Base-by-base conservation (phyloP, 2,888 invertebrate genomes). In the Lycocerus yunnanus region DNA sequence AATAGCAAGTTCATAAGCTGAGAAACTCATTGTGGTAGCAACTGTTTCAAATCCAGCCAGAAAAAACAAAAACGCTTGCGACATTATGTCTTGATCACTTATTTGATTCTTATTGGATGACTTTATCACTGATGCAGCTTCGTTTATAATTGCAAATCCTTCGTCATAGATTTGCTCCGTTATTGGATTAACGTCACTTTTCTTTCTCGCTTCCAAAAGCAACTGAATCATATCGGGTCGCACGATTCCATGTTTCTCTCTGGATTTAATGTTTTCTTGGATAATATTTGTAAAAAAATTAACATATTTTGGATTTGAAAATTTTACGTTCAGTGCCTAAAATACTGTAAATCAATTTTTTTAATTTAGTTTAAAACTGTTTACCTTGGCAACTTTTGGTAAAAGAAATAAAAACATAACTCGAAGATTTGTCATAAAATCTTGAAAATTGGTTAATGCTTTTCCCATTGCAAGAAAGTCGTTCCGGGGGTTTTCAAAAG, bases 1-100 rank as follows among this genome's bases (percentile, higher is more conserved):
- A 3, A 89, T 68, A 20, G 91, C 90, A 18, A 93, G 81, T 82
- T 92, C 92, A 66, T 91, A 88, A 0, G 90, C 84, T 0, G 89
- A 82, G 74, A 92, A 91, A 0, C 87, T 87, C 81, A 89, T 85
- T 4, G 87, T 80, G 70, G 86, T 86, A 0, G 89, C 87, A 0
- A 88, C 87, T 0, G 88, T 86, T 59, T 90, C 89, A 77, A 88
- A 89, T 4, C 90, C 90, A 27, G 88, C 90, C 1, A 89, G 83
- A 82, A 89, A 89, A 84, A 90, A 90, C 2, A 89, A 77, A 3
- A 90, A 77, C 10, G 88, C 88, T 84, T 92, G 91, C 0, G 91
- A 90, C 0, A 90, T 88, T 13, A 92, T 87, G 70, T 91, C 91
- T 0, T 88, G 86, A 66, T 83, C 78, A 2, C 84, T 80, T 27